A percentile compares a stretch with the other conserved stretches of the same genome.
Evolutionary conservation across 2,113 vertebrate species (phyloP).

Genomic region (Aviceda subcristata): DNA sequence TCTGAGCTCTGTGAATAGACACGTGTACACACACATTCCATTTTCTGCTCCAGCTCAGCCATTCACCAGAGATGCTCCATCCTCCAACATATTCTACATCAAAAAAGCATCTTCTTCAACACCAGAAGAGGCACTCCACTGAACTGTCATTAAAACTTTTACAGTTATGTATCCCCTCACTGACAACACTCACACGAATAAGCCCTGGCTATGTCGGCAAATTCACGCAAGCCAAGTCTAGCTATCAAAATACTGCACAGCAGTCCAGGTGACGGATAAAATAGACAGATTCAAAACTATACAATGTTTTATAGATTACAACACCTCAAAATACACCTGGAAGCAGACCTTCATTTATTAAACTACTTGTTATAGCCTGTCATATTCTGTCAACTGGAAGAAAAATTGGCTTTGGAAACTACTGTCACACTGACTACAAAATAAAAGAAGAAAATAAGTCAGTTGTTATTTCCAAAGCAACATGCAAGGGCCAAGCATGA

Average conservation of each 20-base stretch:
- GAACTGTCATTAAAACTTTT: background rate
- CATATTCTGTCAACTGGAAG: slow-evolving; percentile 16
- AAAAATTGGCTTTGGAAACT: slow-evolving; percentile 37
- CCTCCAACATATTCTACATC: background rate
- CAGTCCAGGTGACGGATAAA: background rate
- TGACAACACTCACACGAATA: background rate
- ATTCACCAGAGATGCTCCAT: background rate
- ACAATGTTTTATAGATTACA: slow-evolving; percentile 35
- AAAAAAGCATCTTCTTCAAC: background rate
- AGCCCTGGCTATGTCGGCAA: background rate
- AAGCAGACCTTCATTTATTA: slow-evolving; percentile 45
- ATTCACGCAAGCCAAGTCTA: background rate
- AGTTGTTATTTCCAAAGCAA: background rate
- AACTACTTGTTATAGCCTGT: slow-evolving; percentile 21
- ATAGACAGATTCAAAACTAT: background rate
- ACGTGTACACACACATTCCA: background rate
- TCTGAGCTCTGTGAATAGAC: background rate
- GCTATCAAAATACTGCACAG: background rate
- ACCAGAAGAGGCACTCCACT: background rate
- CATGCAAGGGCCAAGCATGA: background rate
- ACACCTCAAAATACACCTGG: background rate
- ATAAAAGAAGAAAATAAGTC: slow-evolving; percentile 17
- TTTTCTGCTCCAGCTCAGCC: slow-evolving; percentile 11
- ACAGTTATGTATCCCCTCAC: background rate
- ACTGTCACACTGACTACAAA: background rate